Percentiles rank a stretch among this genome's conserved stretches.
Conservation (phyloP, 2,797 vertebrate species). For the Phoxinus dragarum region DNA sequence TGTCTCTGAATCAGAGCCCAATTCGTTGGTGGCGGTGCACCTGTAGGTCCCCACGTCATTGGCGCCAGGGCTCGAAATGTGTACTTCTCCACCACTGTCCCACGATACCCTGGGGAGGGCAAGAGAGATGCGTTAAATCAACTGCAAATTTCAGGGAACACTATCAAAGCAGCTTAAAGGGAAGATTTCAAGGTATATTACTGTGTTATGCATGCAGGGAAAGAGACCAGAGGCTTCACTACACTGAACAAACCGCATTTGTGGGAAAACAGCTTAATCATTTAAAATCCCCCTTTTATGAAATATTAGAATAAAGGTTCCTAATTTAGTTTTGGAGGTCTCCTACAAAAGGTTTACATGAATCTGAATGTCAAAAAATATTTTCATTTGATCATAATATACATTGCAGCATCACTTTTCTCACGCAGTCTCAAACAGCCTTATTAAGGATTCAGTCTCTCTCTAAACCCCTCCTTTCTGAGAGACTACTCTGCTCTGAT, state of each 20-base stretch:
- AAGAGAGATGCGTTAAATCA: constrained; percentile 32
- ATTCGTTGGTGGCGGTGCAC: constrained; percentile 78
- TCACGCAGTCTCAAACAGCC: no score
- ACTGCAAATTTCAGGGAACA: constrained; percentile 27
- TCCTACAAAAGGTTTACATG: background rate
- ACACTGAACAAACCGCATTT: background rate
- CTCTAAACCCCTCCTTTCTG: no score
- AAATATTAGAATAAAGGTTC: background rate
- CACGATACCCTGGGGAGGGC: constrained; percentile 73
- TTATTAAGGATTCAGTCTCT: no score
- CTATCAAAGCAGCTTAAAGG: background rate
- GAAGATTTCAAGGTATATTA: background rate
- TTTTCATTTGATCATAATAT: background rate
- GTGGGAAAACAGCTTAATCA: background rate
- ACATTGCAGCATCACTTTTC: background rate
- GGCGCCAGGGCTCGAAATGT: constrained; percentile 77
- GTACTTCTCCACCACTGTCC: constrained; percentile 74
- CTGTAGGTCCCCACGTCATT: constrained; percentile 84
- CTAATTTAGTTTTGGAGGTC: background rate
- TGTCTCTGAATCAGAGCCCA: constrained; percentile 80
- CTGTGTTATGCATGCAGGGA: background rate
- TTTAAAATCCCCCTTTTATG: background rate
- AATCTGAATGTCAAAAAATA: background rate
- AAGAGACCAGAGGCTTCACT: background rate
- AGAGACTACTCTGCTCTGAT: no score